A percentile compares a stretch with the other conserved stretches of the same genome.
Conservation (phyloP, 2,888 invertebrate species). For the Alviniconcha strummeri region DNA sequence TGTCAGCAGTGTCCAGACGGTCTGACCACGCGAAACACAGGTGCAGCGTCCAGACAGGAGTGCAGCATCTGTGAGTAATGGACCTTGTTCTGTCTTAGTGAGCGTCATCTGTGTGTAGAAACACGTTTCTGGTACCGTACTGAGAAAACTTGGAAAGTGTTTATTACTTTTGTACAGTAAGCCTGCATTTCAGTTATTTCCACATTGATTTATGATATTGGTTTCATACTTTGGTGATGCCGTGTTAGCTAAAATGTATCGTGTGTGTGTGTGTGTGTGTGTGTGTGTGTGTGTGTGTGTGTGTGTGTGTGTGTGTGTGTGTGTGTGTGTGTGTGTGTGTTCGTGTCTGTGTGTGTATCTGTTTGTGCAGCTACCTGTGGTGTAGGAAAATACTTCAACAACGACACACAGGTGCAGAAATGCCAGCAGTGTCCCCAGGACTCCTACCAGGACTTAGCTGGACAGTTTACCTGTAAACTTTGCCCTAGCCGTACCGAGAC, state of each 20-base stretch:
- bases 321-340: background rate
- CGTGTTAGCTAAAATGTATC: no score
- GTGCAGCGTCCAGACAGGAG: conserved; percentile 79
- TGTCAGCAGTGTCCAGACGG: conserved; percentile 93
- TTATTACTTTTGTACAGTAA: no score
- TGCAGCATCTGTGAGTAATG: conserved; percentile 44
- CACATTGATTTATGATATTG: no score
- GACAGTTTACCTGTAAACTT: conserved; percentile 26
- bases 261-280: no score
- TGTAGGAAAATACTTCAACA: conserved; percentile 33
- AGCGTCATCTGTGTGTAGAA: background rate
- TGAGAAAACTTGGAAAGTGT: no score
- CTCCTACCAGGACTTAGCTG: conserved; percentile 30
- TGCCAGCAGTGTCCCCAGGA: conserved; percentile 33
- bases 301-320: background rate
- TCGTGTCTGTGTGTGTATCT: background rate
- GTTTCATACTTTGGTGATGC: no score
- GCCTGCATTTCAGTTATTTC: no score
- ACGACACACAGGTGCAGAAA: background rate
- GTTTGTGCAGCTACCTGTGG: conserved; percentile 33
- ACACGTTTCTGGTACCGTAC: background rate
- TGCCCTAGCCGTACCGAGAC: conserved; percentile 34
- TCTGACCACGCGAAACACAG: conserved; percentile 89
- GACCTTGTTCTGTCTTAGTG: background rate
- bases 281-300: background rate